Evolutionary conservation across 2,888 invertebrate genomes (phyloP).

Genomic region (Brenthis hecate): DNA sequence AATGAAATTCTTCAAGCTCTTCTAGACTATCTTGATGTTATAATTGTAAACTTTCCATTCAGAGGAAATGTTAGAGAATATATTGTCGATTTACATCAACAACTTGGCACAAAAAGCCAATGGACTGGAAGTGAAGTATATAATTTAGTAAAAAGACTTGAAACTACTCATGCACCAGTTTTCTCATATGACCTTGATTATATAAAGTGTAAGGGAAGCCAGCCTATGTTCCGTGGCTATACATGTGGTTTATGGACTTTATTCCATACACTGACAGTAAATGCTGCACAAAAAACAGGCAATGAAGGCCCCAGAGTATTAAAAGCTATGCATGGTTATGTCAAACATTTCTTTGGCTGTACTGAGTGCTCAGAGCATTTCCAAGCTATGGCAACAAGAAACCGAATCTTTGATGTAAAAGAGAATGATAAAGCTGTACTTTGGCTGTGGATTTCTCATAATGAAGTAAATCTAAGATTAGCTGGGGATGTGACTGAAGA

Average conservation of each 20-base stretch:
- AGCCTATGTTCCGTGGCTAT: slow-evolving; percentile 89
- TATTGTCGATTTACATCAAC: slow-evolving; percentile 83
- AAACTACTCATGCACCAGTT: slow-evolving; percentile 80
- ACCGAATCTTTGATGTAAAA: slow-evolving; percentile 86
- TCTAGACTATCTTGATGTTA: slow-evolving; percentile 86
- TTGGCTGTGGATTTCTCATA: slow-evolving; percentile 98
- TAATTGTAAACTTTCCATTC: slow-evolving; percentile 91
- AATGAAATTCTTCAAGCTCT: slow-evolving; percentile 89
- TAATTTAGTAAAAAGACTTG: slow-evolving; percentile 78
- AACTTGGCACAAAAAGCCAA: slow-evolving; percentile 69
- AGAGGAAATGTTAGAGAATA: slow-evolving; percentile 85
- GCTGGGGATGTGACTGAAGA: slow-evolving; percentile 95
- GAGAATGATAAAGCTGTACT: slow-evolving; percentile 89
- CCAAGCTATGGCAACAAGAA: slow-evolving; percentile 89
- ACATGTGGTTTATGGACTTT: slow-evolving; percentile 97
- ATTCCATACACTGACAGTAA: slow-evolving; percentile 95
- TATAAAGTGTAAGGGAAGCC: slow-evolving; percentile 92
- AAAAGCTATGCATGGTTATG: slow-evolving; percentile 92
- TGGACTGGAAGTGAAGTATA: slow-evolving; percentile 84
- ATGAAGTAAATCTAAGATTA: slow-evolving; percentile 94
- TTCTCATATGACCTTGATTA: slow-evolving; percentile 82
- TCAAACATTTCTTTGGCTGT: slow-evolving; percentile 97
- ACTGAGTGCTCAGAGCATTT: slow-evolving; percentile 95
- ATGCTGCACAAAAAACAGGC: slow-evolving; percentile 81
- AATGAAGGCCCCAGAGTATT: slow-evolving; percentile 87